Evolutionary conservation across 2,888 invertebrate species (phyloP).

Genomic region (Prionchulus punctatus): DNA sequence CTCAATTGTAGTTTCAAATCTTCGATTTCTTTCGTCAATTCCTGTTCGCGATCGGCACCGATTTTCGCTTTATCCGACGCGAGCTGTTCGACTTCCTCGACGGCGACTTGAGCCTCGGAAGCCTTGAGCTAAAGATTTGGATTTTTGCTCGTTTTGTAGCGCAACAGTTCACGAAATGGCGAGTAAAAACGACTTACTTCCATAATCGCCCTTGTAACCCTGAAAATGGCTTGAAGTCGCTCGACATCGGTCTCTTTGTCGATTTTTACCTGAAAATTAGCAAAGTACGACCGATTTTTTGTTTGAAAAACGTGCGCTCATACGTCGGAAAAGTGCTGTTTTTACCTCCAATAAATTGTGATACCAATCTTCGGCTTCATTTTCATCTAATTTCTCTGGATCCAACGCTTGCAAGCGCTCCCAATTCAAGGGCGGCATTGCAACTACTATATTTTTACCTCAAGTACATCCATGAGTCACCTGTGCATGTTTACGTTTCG

Average conservation of each 20-base stretch:
- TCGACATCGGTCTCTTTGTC: background rate
- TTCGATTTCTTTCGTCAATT: slow-evolving; percentile 8
- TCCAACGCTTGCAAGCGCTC: background rate
- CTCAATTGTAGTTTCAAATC: slow-evolving; percentile 11
- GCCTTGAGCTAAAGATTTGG: slow-evolving; percentile 1
- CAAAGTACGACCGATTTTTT: too few relatives aligned
- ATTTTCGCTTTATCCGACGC: slow-evolving; percentile 5
- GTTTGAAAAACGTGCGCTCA: too few relatives aligned
- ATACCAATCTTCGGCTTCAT: background rate
- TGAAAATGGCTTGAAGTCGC: background rate
- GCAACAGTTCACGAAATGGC: too few relatives aligned
- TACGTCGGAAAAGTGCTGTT: too few relatives aligned
- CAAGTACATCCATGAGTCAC: too few relatives aligned
- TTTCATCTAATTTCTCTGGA: background rate
- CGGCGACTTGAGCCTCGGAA: background rate
- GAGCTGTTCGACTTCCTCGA: slow-evolving; percentile 9
- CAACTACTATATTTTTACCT: too few relatives aligned
- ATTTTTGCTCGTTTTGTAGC: too few relatives aligned
- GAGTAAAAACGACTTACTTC: too few relatives aligned
- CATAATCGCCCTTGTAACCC: background rate
- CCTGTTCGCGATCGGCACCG: slow-evolving; percentile 8
- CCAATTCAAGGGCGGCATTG: background rate
- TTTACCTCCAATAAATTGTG: background rate
- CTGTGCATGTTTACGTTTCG: too few relatives aligned
- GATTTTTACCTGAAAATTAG: background rate